Conservation (phyloP, 2,113 vertebrate genomes). For the Corynorhinus townsendii region DNA sequence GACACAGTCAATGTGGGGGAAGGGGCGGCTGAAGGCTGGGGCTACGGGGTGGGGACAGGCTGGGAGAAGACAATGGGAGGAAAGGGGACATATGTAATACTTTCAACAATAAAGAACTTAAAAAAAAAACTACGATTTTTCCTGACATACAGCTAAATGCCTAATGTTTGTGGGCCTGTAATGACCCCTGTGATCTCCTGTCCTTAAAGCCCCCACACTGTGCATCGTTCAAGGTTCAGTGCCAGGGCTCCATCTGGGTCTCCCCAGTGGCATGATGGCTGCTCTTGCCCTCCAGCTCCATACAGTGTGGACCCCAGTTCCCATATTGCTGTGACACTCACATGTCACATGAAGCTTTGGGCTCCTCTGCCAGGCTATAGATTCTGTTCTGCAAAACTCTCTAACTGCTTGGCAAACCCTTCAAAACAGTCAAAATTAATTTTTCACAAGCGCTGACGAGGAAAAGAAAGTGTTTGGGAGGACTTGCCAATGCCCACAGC, state of each 20-base stretch:
- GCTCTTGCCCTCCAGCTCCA: not conserved
- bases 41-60: too few relatives aligned
- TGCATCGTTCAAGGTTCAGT: not conserved
- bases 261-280: rapidly evolving
- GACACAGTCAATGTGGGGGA: too few relatives aligned
- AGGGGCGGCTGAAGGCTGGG: too few relatives aligned
- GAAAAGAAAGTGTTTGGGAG: constrained; percentile 3
- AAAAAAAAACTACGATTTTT: not conserved
- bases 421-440: constrained; percentile 58
- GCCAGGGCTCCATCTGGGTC: not conserved
- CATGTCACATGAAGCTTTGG: not conserved
- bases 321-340: not conserved
- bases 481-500: constrained; percentile 10
- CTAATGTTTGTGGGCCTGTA: not conserved
- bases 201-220: too few relatives aligned
- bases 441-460: constrained; percentile 55
- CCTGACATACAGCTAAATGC: not conserved
- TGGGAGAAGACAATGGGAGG: too few relatives aligned
- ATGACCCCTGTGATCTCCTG: not conserved
- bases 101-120: too few relatives aligned
- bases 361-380: not conserved
- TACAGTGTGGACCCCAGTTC: rapidly evolving
- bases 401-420: not conserved
- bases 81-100: too few relatives aligned
- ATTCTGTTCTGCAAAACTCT: not conserved